A percentile compares a stretch with the other conserved stretches of the same genome.
These are phyloP conservation scores for Calephelis perditalis DNA, from an alignment of 2,888 invertebrate genomes.

Conservation along the genomic window DNA sequence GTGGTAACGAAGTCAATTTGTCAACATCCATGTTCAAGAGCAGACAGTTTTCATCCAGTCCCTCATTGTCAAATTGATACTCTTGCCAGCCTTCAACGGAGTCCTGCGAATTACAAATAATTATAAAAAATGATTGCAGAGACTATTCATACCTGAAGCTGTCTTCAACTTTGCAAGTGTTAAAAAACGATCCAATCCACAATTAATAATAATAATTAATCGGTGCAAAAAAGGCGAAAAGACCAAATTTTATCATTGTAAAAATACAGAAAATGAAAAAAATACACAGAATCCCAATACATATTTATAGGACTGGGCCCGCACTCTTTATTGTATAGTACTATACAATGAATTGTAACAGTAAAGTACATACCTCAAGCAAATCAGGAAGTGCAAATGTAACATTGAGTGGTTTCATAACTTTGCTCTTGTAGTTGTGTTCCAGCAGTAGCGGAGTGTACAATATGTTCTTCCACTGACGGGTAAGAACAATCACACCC, in stretches of 20 bases:
- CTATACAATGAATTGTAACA: too few species aligned
- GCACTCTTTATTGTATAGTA: too few species aligned
- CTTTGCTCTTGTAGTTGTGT: constrained; percentile 91
- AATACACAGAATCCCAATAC: too few species aligned
- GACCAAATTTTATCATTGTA: too few species aligned
- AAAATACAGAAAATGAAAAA: too few species aligned
- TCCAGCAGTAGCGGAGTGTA: constrained; percentile 95
- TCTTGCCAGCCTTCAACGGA: constrained; percentile 71
- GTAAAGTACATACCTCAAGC: constrained; percentile 80
- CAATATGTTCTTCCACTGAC: constrained; percentile 97
- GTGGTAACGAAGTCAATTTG: constrained; percentile 41
- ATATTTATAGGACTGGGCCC: too few species aligned
- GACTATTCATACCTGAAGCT: too few species aligned
- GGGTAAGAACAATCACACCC: constrained; percentile 96
- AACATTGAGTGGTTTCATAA: constrained; percentile 90
- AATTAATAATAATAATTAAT: too few species aligned
- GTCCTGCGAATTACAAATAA: constrained; percentile 42
- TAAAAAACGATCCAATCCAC: not conserved
- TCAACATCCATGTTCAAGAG: constrained; percentile 65
- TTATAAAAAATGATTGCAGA: not conserved
- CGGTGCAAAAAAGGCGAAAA: too few species aligned
- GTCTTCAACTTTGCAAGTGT: not conserved
- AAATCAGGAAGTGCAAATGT: constrained; percentile 92
- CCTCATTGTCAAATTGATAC: constrained; percentile 60
- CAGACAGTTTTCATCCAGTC: constrained; percentile 66